Conservation (phyloP, 2,888 invertebrate genomes). For the Agrotis clavis region DNA sequence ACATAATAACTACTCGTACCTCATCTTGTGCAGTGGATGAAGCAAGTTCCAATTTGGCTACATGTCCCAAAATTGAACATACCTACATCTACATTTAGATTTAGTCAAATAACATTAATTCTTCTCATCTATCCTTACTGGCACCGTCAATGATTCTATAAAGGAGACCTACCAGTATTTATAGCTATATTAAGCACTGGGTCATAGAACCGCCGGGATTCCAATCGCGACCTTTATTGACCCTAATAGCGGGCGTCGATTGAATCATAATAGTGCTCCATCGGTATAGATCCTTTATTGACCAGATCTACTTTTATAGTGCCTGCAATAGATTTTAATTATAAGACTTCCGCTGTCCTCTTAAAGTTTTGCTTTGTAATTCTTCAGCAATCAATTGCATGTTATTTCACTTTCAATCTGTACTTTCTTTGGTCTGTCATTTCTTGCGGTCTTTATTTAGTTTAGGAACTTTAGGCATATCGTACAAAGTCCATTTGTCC, state of each 20-base stretch:
- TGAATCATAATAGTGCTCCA: slow-evolving; percentile 55
- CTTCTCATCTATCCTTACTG: not conserved
- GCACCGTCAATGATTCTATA: slow-evolving; percentile 1
- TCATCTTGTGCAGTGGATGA: too few relatives aligned
- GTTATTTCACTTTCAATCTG: not conserved
- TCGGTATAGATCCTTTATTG: slow-evolving; percentile 56
- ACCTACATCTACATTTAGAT: too few relatives aligned
- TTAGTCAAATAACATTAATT: not conserved
- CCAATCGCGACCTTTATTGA: slow-evolving; percentile 61
- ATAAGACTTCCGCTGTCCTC: slow-evolving; percentile 21
- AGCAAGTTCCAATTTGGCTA: too few relatives aligned
- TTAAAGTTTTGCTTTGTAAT: not conserved
- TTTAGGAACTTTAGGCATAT: not conserved
- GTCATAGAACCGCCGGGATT: slow-evolving; percentile 50
- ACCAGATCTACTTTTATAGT: slow-evolving; percentile 45
- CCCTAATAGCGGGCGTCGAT: slow-evolving; percentile 49
- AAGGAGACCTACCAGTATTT: slow-evolving; percentile 31
- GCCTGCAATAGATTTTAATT: slow-evolving; percentile 45
- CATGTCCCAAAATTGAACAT: too few relatives aligned
- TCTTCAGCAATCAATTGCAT: slow-evolving; percentile 3
- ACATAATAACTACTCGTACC: too few relatives aligned
- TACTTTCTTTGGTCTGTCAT: not conserved
- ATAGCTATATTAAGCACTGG: slow-evolving; percentile 49
- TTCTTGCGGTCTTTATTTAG: not conserved
- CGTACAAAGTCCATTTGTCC: not conserved